Evolutionary conservation across 2,888 invertebrate species (phyloP).

Genomic region (Halictus quadricinctus): DNA sequence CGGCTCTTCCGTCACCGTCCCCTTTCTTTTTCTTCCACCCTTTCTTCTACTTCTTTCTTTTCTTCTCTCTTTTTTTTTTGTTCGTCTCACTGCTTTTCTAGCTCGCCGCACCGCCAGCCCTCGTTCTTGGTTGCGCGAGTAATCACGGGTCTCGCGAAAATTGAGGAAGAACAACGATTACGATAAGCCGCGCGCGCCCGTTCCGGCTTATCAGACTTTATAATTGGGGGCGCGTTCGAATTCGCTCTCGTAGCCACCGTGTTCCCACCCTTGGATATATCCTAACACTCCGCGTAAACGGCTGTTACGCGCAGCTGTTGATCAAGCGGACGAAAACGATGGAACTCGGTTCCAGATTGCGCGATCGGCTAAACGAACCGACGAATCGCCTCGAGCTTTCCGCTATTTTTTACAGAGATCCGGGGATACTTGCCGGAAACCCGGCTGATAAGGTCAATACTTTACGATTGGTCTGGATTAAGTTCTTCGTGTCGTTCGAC

Average conservation of each 20-base stretch:
- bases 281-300: background rate
- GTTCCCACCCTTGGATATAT: background rate
- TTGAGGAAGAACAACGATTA: conserved; percentile 15
- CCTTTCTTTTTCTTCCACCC: too few species aligned
- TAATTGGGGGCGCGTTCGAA: conserved; percentile 7
- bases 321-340: background rate
- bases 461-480: background rate
- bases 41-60: background rate
- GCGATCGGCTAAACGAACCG: background rate
- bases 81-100: background rate
- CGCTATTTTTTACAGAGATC: background rate
- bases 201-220: conserved; percentile 6
- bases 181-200: conserved; percentile 8
- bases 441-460: background rate
- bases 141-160: conserved; percentile 23
- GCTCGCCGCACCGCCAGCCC: background rate
- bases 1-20: background rate
- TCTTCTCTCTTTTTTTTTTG: background rate
- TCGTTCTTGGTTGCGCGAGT: background rate
- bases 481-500: too few species aligned
- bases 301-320: background rate
- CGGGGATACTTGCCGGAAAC: background rate
- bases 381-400: background rate
- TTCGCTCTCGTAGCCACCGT: background rate
- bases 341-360: background rate